Conservation (phyloP, 2,888 invertebrate species). For the Spodoptera littoralis region DNA sequence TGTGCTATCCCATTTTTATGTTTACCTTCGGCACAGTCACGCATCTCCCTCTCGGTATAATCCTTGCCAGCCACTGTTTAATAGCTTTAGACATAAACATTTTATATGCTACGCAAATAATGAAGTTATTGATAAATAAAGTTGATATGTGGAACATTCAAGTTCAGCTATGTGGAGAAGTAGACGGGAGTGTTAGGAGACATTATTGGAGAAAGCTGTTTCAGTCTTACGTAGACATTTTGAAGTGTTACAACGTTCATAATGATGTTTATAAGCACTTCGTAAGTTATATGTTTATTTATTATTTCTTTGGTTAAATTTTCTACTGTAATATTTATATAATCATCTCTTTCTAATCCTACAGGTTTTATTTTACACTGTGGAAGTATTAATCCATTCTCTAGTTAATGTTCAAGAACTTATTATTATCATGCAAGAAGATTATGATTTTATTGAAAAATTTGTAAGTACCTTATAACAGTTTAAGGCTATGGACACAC, state of each 20-base stretch:
- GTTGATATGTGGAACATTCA: slow-evolving; percentile 22
- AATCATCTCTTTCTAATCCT: background rate
- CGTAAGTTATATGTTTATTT: slow-evolving; percentile 24
- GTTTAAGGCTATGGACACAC: no score
- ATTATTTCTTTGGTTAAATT: no score
- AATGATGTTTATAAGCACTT: slow-evolving; percentile 12
- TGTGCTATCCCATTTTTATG: no score
- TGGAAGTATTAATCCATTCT: slow-evolving; percentile 17
- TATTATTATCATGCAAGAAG: slow-evolving; percentile 2
- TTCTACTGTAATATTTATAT: no score
- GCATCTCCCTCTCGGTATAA: no score
- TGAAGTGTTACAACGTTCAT: slow-evolving; percentile 23
- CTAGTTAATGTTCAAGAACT: slow-evolving; percentile 8
- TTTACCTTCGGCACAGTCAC: no score
- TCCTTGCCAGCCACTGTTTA: background rate
- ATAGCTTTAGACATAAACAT: slow-evolving; percentile 21
- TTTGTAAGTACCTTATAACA: background rate
- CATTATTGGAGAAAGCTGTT: background rate
- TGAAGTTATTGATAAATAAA: slow-evolving; percentile 22
- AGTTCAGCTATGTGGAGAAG: background rate
- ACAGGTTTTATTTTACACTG: slow-evolving; percentile 12
- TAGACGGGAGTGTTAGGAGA: background rate
- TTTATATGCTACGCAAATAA: slow-evolving; percentile 3
- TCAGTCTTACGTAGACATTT: slow-evolving; percentile 25
- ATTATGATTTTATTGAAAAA: background rate